Conservation (phyloP, 2,113 vertebrate species). For the Aphelocoma coerulescens region DNA sequence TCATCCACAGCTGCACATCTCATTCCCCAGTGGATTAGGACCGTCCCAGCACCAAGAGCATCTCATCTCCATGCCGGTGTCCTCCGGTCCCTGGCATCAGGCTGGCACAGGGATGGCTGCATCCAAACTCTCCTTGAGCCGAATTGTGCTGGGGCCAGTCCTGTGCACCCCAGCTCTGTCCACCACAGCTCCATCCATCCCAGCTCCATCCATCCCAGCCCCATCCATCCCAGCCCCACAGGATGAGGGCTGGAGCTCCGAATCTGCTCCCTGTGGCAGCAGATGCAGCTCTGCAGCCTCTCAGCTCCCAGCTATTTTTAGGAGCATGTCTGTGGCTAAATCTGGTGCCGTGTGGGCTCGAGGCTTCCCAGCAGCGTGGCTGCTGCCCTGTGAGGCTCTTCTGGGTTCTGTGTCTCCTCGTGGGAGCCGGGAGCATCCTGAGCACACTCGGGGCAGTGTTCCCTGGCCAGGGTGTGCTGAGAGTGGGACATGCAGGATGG, state of each 20-base stretch:
- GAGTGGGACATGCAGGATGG: rapidly evolving
- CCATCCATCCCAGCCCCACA: rapidly evolving
- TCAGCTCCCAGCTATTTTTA: background rate
- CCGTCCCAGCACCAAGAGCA: background rate
- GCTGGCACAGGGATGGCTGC: background rate
- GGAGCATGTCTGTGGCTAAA: background rate
- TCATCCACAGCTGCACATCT: background rate
- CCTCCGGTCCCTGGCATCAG: background rate
- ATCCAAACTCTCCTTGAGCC: background rate
- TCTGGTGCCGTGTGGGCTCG: background rate
- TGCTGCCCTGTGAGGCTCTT: background rate
- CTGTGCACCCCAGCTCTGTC: rapidly evolving
- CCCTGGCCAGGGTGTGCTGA: background rate
- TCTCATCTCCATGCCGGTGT: rapidly evolving
- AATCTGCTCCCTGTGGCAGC: background rate
- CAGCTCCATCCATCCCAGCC: background rate
- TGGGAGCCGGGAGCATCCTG: rapidly evolving
- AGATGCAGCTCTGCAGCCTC: background rate
- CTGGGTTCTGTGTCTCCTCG: rapidly evolving
- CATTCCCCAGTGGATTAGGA: background rate
- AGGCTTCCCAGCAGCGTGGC: background rate
- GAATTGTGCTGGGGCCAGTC: background rate
- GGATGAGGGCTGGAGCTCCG: background rate
- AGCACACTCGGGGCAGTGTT: rapidly evolving
- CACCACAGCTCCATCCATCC: rapidly evolving